Percentiles rank a stretch among this genome's conserved stretches.
These are phyloP conservation scores for Caenorhabditis afra DNA, from an alignment of 2,888 invertebrate genomes.

Conservation along the genomic window DNA sequence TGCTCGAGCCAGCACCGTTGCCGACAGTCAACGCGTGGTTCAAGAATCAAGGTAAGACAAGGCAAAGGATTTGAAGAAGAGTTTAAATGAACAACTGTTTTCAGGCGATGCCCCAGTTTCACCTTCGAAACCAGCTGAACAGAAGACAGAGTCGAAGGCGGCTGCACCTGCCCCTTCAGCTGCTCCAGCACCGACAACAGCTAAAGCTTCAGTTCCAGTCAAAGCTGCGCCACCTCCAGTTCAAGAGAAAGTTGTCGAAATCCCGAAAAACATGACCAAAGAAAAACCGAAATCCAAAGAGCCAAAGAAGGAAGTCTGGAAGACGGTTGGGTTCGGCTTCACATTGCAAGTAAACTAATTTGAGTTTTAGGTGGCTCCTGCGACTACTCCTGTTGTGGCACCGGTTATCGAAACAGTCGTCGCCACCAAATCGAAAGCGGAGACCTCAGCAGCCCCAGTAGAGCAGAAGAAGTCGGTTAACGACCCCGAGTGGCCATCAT, in stretches of 20 bases:
- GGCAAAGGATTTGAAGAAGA: neutral
- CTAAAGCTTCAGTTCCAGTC: too few relatives aligned
- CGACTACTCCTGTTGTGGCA: neutral
- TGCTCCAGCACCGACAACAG: slow-evolving; percentile 6
- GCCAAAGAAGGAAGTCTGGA: slow-evolving; percentile 40
- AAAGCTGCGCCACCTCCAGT: slow-evolving; percentile 15
- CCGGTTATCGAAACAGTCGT: slow-evolving; percentile 10
- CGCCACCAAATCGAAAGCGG: slow-evolving; percentile 16
- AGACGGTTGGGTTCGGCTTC: slow-evolving; percentile 8
- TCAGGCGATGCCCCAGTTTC: slow-evolving; percentile 16
- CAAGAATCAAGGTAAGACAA: slow-evolving; percentile 62
- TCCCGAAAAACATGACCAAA: slow-evolving; percentile 22
- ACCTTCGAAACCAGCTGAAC: neutral
- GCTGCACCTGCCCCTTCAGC: slow-evolving; percentile 8
- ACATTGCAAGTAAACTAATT: neutral
- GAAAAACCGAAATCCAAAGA: slow-evolving; percentile 46
- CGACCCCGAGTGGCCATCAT: slow-evolving; percentile 66
- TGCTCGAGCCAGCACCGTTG: slow-evolving; percentile 71
- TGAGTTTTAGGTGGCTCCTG: neutral
- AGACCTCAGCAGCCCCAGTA: slow-evolving; percentile 8
- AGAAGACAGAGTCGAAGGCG: neutral
- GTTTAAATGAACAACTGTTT: neutral
- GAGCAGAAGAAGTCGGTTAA: slow-evolving; percentile 27
- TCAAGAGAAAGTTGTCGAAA: slow-evolving; percentile 30
- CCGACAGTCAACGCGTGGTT: slow-evolving; percentile 74